These are phyloP conservation scores for Burhinus bistriatus DNA, from an alignment of 2,113 vertebrate genomes.

Conservation along the genomic window DNA sequence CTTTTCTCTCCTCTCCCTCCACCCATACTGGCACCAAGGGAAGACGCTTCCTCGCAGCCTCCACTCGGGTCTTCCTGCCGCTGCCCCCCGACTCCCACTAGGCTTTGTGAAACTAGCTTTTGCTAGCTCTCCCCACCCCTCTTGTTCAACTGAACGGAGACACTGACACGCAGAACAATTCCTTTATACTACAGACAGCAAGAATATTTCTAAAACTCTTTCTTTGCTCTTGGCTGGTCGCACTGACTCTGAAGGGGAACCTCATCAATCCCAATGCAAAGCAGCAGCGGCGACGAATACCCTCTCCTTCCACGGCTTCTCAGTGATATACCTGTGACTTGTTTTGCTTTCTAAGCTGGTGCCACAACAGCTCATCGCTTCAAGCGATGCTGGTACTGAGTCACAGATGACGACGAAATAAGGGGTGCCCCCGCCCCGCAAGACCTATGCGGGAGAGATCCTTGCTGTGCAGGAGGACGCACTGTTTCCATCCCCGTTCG, in stretches of 20 bases:
- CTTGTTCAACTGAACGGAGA: neutral
- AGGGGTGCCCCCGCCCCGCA: neutral
- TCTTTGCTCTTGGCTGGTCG: neutral
- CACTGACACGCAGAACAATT: neutral
- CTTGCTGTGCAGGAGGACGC: neutral
- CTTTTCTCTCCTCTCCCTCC: neutral
- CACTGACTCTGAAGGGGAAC: neutral
- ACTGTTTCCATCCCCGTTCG: accelerated
- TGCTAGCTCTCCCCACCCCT: neutral
- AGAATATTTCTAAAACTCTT: neutral
- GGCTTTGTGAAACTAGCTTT: neutral
- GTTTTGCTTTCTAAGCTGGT: neutral
- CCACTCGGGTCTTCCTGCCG: neutral
- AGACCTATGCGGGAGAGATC: neutral
- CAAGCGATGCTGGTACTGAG: neutral
- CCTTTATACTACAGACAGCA: neutral
- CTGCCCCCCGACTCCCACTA: neutral
- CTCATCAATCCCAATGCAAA: accelerated
- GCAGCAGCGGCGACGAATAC: neutral
- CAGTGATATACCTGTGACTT: neutral
- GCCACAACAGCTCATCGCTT: neutral
- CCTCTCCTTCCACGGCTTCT: neutral
- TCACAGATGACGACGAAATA: neutral
- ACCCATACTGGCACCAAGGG: neutral
- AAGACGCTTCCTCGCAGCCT: constrained; percentile 14